phyloP scores from a whole-genome alignment of 1,140 invertebrate genomes.

The Drosophila burlai region DNA sequence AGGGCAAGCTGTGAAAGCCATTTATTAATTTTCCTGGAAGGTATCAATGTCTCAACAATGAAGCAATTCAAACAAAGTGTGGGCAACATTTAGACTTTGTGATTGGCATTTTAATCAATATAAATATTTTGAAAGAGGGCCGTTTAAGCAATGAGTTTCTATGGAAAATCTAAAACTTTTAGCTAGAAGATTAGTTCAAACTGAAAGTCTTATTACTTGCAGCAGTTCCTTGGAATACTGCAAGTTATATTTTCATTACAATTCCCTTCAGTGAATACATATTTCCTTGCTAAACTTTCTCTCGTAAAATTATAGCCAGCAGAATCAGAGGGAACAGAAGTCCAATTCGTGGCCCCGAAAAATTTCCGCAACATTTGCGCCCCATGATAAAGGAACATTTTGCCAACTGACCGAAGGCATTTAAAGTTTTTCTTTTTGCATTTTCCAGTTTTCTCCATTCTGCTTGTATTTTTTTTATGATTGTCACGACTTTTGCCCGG shows the following conservation, averaged over 20 bases:
- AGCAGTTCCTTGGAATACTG: too few relatives aligned
- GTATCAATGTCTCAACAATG: neutral
- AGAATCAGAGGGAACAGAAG: constrained; percentile 10
- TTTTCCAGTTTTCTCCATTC: constrained; percentile 17
- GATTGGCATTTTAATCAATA: neutral
- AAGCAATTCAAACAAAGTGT: neutral
- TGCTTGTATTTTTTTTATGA: constrained; percentile 41
- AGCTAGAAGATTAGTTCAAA: neutral
- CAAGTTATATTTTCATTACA: constrained; percentile 12
- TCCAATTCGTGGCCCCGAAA: constrained; percentile 35
- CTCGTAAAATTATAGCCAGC: neutral
- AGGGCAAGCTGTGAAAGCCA: neutral
- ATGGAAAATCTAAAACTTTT: neutral
- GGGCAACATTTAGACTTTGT: neutral
- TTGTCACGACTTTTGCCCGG: constrained; percentile 60
- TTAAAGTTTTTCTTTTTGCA: constrained; percentile 67
- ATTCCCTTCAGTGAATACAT: neutral
- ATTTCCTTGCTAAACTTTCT: constrained; percentile 13
- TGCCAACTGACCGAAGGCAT: constrained; percentile 63
- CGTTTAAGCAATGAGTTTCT: too few relatives aligned
- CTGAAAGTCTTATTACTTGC: neutral
- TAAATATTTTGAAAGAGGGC: neutral
- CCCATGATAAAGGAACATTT: constrained; percentile 30
- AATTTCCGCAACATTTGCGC: constrained; percentile 65
- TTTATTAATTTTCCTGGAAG: constrained; percentile 8